These are phyloP conservation scores for Hemiscyllium ocellatum DNA, from an alignment of 2,113 vertebrate species.

Conservation along the genomic window DNA sequence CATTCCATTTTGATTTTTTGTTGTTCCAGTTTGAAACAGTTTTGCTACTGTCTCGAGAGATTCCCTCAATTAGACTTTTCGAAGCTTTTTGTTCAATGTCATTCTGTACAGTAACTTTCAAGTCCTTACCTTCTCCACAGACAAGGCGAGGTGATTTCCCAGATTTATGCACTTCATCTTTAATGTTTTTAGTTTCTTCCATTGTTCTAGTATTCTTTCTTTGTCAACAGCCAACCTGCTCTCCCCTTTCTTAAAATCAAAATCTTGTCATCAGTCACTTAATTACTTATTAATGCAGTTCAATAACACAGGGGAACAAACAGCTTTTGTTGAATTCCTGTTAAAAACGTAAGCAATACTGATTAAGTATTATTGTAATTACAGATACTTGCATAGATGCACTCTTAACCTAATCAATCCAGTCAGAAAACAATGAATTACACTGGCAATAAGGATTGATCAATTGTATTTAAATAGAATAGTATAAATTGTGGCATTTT, in stretches of 20 bases:
- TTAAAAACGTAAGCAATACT: not conserved
- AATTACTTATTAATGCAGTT: conserved; percentile 3
- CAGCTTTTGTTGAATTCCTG: conserved; percentile 3
- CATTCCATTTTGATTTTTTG: conserved; percentile 61
- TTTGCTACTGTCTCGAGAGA: conserved; percentile 57
- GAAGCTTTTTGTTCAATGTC: conserved; percentile 50
- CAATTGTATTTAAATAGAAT: not conserved
- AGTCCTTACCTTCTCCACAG: conserved; percentile 67
- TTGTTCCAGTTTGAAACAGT: conserved; percentile 59
- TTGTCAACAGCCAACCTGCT: not conserved
- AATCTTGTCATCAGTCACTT: not conserved
- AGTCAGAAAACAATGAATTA: not conserved
- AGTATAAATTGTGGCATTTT: not conserved
- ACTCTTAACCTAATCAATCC: not conserved
- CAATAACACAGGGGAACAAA: not conserved
- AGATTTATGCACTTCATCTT: conserved; percentile 70
- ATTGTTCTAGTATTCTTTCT: conserved; percentile 58
- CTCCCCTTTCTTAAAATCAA: not conserved
- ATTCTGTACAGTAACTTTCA: conserved; percentile 60
- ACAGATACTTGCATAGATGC: not conserved
- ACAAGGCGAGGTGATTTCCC: conserved; percentile 63
- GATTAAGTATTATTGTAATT: not conserved
- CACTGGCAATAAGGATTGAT: not conserved
- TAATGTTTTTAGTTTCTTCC: conserved; percentile 74
- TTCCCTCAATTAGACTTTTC: conserved; percentile 67